These are phyloP conservation scores for Synergus japonicus DNA, from an alignment of 2,888 invertebrate species.

Conservation along the genomic window DNA sequence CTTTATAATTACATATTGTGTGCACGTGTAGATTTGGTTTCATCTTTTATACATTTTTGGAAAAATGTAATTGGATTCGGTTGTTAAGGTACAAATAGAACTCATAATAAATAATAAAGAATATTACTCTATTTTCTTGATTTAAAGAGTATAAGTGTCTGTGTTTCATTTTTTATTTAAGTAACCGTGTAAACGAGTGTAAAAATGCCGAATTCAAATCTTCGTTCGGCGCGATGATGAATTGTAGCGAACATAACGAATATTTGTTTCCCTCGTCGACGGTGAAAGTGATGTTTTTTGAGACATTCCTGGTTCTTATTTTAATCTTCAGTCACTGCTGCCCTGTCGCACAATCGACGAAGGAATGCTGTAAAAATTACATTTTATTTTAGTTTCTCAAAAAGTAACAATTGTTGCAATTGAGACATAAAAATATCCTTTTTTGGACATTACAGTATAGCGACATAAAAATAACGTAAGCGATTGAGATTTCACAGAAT, in stretches of 20 bases:
- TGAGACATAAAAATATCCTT: slow-evolving; percentile 12
- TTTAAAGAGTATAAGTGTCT: not conserved
- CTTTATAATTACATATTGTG: slow-evolving; percentile 36
- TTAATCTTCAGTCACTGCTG: slow-evolving; percentile 50
- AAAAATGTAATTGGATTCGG: not conserved
- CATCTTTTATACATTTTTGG: slow-evolving; percentile 25
- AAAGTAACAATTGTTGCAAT: not conserved
- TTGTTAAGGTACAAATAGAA: slow-evolving; percentile 2
- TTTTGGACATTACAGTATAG: slow-evolving; percentile 36
- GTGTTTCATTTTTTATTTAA: slow-evolving; percentile 32
- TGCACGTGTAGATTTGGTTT: slow-evolving; percentile 21
- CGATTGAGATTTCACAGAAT: not conserved
- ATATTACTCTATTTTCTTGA: slow-evolving; percentile 1
- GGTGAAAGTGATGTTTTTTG: slow-evolving; percentile 33
- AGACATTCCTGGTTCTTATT: slow-evolving; percentile 47
- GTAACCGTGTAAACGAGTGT: slow-evolving; percentile 42
- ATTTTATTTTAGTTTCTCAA: slow-evolving; percentile 3
- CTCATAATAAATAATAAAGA: slow-evolving; percentile 16
- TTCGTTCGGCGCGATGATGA: slow-evolving; percentile 41
- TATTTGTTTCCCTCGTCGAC: slow-evolving; percentile 57
- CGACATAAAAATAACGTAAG: slow-evolving; percentile 20
- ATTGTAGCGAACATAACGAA: slow-evolving; percentile 55
- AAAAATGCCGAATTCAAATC: slow-evolving; percentile 23
- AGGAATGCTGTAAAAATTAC: slow-evolving; percentile 82
- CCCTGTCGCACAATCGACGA: slow-evolving; percentile 89